Evolutionary conservation across 2,797 vertebrate species (phyloP).

Genomic region (Pseudochirops corinnae): DNA sequence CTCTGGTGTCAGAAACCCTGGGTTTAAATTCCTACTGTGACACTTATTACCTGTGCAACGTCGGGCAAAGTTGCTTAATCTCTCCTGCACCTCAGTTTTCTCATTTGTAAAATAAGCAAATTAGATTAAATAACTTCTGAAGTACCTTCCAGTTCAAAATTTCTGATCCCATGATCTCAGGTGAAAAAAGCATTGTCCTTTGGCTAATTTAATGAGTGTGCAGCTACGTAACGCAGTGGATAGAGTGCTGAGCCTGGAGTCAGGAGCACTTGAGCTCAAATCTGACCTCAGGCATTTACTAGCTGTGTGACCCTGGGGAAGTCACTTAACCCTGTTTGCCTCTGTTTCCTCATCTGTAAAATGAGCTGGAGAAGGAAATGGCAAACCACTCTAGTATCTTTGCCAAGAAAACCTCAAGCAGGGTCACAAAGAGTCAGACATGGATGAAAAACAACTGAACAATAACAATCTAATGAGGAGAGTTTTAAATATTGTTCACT

Average conservation of each 20-base stretch:
- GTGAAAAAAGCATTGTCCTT: background rate
- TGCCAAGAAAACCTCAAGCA: background rate
- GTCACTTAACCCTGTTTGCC: background rate
- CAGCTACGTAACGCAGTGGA: background rate
- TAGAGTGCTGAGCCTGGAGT: background rate
- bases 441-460: background rate
- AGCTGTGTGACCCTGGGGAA: background rate
- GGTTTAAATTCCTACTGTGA: background rate
- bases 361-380: background rate
- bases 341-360: background rate
- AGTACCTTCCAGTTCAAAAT: background rate
- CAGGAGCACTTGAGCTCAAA: background rate
- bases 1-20: background rate
- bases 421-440: background rate
- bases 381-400: background rate
- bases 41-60: background rate
- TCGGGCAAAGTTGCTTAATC: background rate
- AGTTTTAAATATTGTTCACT: background rate
- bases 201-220: background rate
- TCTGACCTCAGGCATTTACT: background rate
- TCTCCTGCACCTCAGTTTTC: background rate
- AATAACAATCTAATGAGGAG: background rate
- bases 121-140: background rate
- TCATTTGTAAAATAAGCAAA: background rate
- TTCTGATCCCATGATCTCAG: background rate